Percentiles rank a stretch among this genome's conserved stretches.
Conservation (phyloP, 2,113 vertebrate species). For the Progne subis region DNA sequence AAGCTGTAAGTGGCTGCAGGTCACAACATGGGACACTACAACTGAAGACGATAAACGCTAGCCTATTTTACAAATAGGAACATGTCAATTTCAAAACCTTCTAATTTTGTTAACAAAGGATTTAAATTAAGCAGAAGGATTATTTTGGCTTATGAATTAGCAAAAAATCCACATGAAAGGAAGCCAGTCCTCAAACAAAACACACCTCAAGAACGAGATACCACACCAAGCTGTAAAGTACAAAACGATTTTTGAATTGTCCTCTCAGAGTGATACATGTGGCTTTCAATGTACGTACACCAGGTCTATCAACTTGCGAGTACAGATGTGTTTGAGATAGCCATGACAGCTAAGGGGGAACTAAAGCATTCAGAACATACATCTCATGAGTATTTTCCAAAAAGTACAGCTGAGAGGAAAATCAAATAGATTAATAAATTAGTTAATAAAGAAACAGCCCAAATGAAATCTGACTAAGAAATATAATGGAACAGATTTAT, state of each 20-base stretch:
- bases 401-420: neutral
- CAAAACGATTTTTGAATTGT: neutral
- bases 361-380: neutral
- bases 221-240: neutral
- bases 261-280: neutral
- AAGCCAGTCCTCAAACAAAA: neutral
- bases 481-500: neutral
- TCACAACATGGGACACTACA: neutral
- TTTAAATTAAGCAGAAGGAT: neutral
- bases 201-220: neutral
- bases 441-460: neutral
- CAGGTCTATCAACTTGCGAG: neutral
- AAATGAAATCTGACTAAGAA: neutral
- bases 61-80: neutral
- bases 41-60: neutral
- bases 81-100: neutral
- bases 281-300: neutral
- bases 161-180: neutral
- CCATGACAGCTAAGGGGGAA: neutral
- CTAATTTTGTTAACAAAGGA: neutral
- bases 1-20: neutral
- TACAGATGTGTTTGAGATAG: neutral
- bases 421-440: neutral
- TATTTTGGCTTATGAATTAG: neutral
- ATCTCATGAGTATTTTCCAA: neutral